Percentiles rank a stretch among this genome's conserved stretches.
phyloP scores from a whole-genome alignment of 2,888 invertebrate species.

The Vesta saturnalis region DNA sequence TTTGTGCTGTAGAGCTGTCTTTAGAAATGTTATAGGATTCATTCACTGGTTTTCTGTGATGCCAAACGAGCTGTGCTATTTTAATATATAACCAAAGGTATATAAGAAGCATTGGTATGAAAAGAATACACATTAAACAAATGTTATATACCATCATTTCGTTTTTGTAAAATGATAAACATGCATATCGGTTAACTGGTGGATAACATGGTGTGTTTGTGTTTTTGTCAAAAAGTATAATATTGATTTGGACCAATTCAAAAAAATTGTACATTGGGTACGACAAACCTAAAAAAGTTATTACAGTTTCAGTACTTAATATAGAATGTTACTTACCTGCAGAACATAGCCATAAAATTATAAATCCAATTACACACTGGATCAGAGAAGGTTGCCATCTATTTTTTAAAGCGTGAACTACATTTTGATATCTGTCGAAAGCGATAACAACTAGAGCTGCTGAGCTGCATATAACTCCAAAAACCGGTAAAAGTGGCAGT shows the following conservation, averaged over 20 bases:
- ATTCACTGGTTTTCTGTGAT: constrained; percentile 58
- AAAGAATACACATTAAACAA: constrained; percentile 57
- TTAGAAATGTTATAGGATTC: constrained; percentile 41
- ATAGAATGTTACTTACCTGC: constrained; percentile 49
- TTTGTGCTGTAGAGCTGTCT: constrained; percentile 43
- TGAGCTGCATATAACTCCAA: constrained; percentile 65
- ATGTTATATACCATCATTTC: constrained; percentile 51
- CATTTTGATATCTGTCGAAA: constrained; percentile 66
- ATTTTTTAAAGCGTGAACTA: constrained; percentile 60
- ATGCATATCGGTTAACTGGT: constrained; percentile 53
- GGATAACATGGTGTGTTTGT: constrained; percentile 30
- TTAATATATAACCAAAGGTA: constrained; percentile 65
- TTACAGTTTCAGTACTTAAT: background rate
- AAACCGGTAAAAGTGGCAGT: constrained; percentile 64
- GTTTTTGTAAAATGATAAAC: constrained; percentile 47
- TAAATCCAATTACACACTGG: constrained; percentile 55
- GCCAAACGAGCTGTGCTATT: constrained; percentile 65
- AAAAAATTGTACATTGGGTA: constrained; percentile 62
- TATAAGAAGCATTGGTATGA: constrained; percentile 62
- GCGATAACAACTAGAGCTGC: constrained; percentile 66
- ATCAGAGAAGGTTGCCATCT: constrained; percentile 62
- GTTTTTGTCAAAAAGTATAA: constrained; percentile 43
- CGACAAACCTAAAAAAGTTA: constrained; percentile 54
- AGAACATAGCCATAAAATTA: constrained; percentile 60
- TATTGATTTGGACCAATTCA: constrained; percentile 48